Base-by-base conservation (phyloP, 2,888 invertebrate species). In the Monoplex corrugatus region DNA sequence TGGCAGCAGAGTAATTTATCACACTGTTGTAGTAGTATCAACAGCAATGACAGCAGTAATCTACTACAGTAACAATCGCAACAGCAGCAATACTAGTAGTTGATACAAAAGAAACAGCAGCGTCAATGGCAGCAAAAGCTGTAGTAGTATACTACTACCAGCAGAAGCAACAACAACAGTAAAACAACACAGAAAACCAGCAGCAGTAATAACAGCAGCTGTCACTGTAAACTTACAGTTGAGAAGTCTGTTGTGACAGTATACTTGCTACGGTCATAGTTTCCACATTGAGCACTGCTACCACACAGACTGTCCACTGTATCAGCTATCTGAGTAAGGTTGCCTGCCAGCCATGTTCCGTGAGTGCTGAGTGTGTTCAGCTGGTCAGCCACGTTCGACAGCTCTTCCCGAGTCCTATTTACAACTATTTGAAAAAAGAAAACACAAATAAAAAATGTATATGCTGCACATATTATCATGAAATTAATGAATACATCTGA, bases 291-390 rank as follows among this genome's bases (percentile, higher is more conserved):
- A n/a, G 50, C 10, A 23, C 45, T 83, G 45, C 10, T 2, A 23
- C 43, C n/a, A 45, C 89, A 89, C 10, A 40, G 57, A 3, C 0
- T 16, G 2, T 16, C 6, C 5, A 89, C 72, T 16, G 38, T 35
- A 32, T 90, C n/a, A 19, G 43, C 86, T 3, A 90, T 90, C 28
- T 86, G 40, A 0, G 90, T 89, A 35, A 90, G 82, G 57, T 88
- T 89, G 38, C 57, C 63, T 10, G 75, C n/a, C 82, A 90, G 50
- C 75, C 80, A 44, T 2, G 8, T 57, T 19, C 87, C 84, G 10
- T 88, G 32, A 57, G 32, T 43, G 38, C 83, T 86, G 57, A 90
- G 45, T 0, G 38, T 40, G 38, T 13, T 2, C 44, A 90, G 86
- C n/a, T 68, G 50, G 0, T 0, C 40, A 3, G 63, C 63, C 32